Evolutionary conservation across 2,797 vertebrate genomes (phyloP), one percentile per base, ranked within the genome.

Genomic region (Macrochelys suwanniensis): DNA sequence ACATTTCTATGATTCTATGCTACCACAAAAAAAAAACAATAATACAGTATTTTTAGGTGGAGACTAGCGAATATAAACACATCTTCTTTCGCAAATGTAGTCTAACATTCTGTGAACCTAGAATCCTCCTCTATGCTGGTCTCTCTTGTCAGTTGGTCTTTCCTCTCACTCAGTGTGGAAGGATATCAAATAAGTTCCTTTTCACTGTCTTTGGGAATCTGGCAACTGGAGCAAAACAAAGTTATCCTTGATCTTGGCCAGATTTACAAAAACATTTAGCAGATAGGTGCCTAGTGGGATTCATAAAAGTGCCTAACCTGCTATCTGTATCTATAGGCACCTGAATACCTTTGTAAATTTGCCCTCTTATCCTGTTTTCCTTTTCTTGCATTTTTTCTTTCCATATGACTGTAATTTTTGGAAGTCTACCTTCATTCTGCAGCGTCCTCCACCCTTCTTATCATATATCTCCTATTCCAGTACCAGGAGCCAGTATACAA

Each of bases 401-500:
- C 50, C 37, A 31, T 56, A 17, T 54, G n/a, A 84, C 65, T 31
- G 25, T 74, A 54, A 1, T 9, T 26, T 57, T 80, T 3, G 11
- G 15, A 4, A 2, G 10, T 88, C 61, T 31, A 0, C 1, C 19
- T 71, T 47, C 16, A 3, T 21, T 80, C 85, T n/a, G 8, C 12
- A 25, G 3, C 9, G 28, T 54, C 91, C 80, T 51, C 13, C 42
- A 26, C 85, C 54, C 49, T 15, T 0, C 0, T 0, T 45, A 7
- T 49, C 59, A 13, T 57, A 93, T 49, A 19, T 37, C n/a, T 65
- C 17, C 26, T 33, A 0, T 3, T 87, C 26, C 2, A 65, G 15
- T 53, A 7, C 78, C 10, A 56, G 57, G 9, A 80, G 84, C 56
- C 80, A 74, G 76, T 56, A 51, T 80, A 47, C 81, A 0, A 50